These are phyloP conservation scores for Coelopa pilipes DNA, from an alignment of 2,888 invertebrate genomes.

Conservation along the genomic window DNA sequence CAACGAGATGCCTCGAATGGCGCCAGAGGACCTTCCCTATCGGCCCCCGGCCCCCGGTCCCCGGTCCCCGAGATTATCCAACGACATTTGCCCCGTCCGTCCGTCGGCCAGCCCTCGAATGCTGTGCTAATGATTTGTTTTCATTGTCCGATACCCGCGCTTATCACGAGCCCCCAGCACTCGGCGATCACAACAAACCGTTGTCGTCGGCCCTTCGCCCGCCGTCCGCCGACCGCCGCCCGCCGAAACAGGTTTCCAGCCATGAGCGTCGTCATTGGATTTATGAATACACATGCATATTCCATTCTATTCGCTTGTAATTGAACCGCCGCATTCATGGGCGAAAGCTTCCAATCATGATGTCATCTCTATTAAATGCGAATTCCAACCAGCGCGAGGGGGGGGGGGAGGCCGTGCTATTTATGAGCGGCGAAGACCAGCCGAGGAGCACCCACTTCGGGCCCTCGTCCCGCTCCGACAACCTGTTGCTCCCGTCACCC, in stretches of 20 bases:
- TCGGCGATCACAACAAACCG: background rate
- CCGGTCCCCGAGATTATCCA: too few relatives aligned
- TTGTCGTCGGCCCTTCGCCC: background rate
- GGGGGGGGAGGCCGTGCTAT: background rate
- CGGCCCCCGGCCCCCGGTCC: too few relatives aligned
- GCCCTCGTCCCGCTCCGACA: background rate
- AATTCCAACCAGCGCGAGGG: background rate
- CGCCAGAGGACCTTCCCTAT: too few relatives aligned
- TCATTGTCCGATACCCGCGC: too few relatives aligned
- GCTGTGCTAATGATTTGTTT: too few relatives aligned
- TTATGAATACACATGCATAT: background rate
- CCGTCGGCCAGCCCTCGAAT: too few relatives aligned
- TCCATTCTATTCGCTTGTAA: background rate
- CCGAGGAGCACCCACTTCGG: too few relatives aligned
- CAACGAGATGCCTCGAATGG: too few relatives aligned
- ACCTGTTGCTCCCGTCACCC: background rate
- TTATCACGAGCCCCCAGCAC: too few relatives aligned
- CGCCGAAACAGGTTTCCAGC: too few relatives aligned
- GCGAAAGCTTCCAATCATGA: conserved; percentile 18
- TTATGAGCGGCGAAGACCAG: too few relatives aligned
- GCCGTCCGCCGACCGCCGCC: background rate
- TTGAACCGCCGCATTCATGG: background rate
- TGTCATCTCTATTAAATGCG: conserved; percentile 31
- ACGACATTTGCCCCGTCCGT: too few relatives aligned
- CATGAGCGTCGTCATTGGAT: background rate